Evolutionary conservation across 2,888 invertebrate genomes (phyloP), one percentile per base, ranked within the genome.

Genomic region (Acleris holmiana): DNA sequence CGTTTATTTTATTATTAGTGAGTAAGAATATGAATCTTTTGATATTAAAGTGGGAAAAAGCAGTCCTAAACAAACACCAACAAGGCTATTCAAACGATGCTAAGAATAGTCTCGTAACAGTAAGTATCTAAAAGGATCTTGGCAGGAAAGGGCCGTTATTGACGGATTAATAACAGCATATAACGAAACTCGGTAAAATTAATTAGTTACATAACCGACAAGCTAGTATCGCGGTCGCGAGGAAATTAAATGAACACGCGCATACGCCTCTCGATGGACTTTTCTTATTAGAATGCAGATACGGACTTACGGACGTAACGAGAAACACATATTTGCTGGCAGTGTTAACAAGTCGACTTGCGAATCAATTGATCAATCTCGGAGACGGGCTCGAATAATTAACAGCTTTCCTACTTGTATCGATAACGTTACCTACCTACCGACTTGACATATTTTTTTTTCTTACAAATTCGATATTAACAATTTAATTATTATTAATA

Each of bases 151-250:
- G 69, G 69, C 73, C 76, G 75, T 78, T 81, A 80, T 82, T 82
- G 80, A 82, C 70, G 79, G 80, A 79, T 77, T 75, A 66, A 71
- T 41, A 23, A 55, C n/a, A 44, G 75, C 40, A 68, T 49, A 65
- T 77, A 83, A 83, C 78, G 80, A 83, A 82, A 81, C 81, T 82
- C 76, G 74, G 83, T 83, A 74, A 82, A 85, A 86, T 88, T 88
- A 89, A 88, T 88, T 87, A 86, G 82, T 80, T 73, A 78, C 84
- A 83, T 80, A 81, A 82, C 81, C 83, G 84, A 86, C 86, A 83
- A 83, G 84, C 84, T 76, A 82, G 82, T 79, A 80, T 79, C 73
- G 85, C 82, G 84, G 83, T 82, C 83, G 79, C 76, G 78, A 84
- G 84, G 82, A 86, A 87, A 89, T 86, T 85, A 85, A 88, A 85